phyloP scores from a whole-genome alignment of 2,113 vertebrate species.

The Baryphthengus martii region DNA sequence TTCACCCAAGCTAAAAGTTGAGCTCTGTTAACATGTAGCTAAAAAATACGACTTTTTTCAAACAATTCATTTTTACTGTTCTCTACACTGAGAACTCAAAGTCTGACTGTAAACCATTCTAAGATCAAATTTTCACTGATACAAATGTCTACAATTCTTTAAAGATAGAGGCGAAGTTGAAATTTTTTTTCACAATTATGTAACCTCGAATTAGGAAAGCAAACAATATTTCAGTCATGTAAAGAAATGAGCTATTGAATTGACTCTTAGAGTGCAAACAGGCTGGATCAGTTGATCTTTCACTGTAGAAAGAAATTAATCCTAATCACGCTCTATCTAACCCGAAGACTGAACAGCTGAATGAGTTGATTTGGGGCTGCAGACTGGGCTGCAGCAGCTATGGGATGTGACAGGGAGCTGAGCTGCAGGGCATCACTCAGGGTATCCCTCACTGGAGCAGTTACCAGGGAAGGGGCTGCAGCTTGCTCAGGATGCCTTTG shows the following conservation, averaged over 20 bases:
- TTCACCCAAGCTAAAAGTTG: neutral
- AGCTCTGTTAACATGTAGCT: neutral
- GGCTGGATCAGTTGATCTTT: neutral
- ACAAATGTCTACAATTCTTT: neutral
- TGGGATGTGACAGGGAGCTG: neutral
- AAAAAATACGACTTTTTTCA: neutral
- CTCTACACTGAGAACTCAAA: neutral
- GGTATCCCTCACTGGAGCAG: neutral
- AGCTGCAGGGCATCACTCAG: neutral
- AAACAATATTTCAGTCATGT: fast-evolving
- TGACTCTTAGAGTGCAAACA: neutral
- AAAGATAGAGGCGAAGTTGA: neutral
- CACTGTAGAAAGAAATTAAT: neutral
- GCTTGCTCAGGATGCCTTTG: neutral
- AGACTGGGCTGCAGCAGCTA: neutral
- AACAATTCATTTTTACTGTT: neutral
- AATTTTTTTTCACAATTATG: neutral
- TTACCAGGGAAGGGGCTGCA: neutral
- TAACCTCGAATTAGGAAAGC: neutral
- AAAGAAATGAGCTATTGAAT: neutral
- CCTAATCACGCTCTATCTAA: neutral
- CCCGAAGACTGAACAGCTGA: neutral
- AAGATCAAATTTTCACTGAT: neutral
- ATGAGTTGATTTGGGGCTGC: neutral
- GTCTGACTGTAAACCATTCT: neutral